A percentile compares a stretch with the other conserved stretches of the same genome.
These are phyloP conservation scores for Riptortus pedestris DNA, from an alignment of 1,140 invertebrate species.

Conservation along the genomic window DNA sequence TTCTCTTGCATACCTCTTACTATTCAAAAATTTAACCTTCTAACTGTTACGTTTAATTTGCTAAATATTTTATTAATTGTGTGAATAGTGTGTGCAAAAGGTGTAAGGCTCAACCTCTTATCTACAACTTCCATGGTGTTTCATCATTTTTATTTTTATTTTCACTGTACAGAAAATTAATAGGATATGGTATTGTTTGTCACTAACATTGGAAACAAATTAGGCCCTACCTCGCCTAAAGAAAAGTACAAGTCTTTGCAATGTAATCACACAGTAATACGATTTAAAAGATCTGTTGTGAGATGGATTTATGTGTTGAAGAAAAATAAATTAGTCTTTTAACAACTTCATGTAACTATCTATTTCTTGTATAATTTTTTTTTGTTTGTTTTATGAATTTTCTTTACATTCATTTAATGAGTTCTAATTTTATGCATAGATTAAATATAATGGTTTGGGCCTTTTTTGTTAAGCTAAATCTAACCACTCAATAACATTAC, in stretches of 20 bases:
- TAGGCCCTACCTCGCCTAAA: constrained; percentile 21
- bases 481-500: background rate
- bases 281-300: constrained; percentile 19
- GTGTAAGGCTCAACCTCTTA: background rate
- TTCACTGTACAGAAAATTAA: background rate
- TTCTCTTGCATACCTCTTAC: background rate
- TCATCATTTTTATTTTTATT: background rate
- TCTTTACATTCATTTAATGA: constrained; percentile 6
- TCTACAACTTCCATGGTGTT: background rate
- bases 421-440: background rate
- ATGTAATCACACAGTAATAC: too few species aligned
- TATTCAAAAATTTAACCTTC: background rate
- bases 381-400: constrained; percentile 15
- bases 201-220: constrained; percentile 23
- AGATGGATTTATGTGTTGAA: constrained; percentile 27
- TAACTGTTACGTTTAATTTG: background rate
- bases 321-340: too few species aligned
- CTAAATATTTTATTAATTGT: constrained; percentile 9
- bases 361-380: constrained; percentile 10
- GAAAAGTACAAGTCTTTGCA: background rate
- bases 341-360: too few species aligned
- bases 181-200: constrained; percentile 3
- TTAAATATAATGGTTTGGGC: constrained; percentile 24
- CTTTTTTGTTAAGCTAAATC: constrained; percentile 24
- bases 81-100: background rate